Evolutionary conservation across 2,113 vertebrate genomes (phyloP).

Genomic region (Hystrix cristata): DNA sequence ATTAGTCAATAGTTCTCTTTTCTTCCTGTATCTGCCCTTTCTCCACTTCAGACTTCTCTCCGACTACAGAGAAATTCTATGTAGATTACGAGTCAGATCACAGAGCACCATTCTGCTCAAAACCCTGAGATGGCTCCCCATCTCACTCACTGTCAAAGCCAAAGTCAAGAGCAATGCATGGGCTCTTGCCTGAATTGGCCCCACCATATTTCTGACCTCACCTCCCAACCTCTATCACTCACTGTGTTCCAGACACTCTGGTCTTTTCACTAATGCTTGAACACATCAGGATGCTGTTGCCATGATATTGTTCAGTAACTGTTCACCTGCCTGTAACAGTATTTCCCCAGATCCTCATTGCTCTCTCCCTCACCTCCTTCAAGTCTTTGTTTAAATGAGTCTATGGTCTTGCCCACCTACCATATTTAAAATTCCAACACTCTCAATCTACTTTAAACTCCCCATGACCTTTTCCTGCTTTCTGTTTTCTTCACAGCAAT

Average conservation of each 20-base stretch:
- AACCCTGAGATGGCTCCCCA: neutral
- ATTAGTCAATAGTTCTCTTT: neutral
- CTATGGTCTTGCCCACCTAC: neutral
- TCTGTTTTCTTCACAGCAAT: slow-evolving; percentile 5
- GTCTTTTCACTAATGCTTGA: neutral
- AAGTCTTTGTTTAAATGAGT: neutral
- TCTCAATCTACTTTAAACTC: neutral
- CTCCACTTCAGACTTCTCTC: neutral
- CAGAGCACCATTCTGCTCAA: neutral
- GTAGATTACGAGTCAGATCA: neutral
- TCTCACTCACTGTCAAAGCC: neutral
- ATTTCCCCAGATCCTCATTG: neutral
- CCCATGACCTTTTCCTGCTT: neutral
- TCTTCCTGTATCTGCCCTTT: neutral
- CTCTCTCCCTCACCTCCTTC: neutral
- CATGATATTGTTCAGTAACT: neutral
- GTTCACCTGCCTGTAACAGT: neutral
- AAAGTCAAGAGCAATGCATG: neutral
- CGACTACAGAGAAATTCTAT: neutral
- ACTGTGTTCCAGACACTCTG: neutral
- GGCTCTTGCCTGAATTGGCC: neutral
- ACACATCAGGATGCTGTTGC: neutral
- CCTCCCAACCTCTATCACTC: neutral
- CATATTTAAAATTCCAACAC: slow-evolving; percentile 2
- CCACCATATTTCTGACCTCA: neutral